Conservation (phyloP, 1,140 invertebrate genomes). For the Drosophila orosa region DNA sequence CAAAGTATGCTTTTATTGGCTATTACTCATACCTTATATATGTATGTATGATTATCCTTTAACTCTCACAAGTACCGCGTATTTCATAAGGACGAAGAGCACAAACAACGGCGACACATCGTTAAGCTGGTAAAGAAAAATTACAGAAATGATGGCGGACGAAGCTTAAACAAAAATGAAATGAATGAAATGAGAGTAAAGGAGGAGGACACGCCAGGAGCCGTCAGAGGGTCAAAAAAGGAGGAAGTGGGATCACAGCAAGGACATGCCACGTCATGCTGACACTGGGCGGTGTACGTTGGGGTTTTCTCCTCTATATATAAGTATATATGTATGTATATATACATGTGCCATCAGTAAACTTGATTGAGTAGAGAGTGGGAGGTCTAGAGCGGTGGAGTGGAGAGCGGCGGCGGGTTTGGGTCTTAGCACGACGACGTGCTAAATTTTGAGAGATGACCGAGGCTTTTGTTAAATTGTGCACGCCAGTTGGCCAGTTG, state of each 20-base stretch:
- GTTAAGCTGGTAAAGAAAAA: constrained; percentile 54
- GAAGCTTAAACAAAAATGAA: constrained; percentile 65
- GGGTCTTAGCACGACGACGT: constrained; percentile 47
- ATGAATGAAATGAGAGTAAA: constrained; percentile 44
- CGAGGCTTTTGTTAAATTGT: constrained; percentile 69
- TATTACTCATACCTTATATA: constrained; percentile 1
- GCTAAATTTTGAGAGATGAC: constrained; percentile 77
- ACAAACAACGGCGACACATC: constrained; percentile 46
- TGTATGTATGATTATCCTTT: constrained; percentile 7
- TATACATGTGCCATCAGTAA: constrained; percentile 58
- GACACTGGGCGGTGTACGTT: constrained; percentile 38
- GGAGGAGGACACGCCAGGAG: constrained; percentile 27
- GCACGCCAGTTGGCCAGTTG: constrained; percentile 49
- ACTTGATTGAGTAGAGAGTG: constrained; percentile 44
- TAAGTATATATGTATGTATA: constrained; percentile 3
- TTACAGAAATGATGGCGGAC: constrained; percentile 50
- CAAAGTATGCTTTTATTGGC: neutral
- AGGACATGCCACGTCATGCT: constrained; percentile 62
- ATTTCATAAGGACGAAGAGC: constrained; percentile 16
- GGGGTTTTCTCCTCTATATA: constrained; percentile 5
- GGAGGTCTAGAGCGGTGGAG: neutral
- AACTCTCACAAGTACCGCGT: constrained; percentile 11
- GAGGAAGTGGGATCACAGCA: constrained; percentile 44
- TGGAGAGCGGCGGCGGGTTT: neutral
- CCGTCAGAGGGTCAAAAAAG: constrained; percentile 22